Evolutionary conservation across 2,888 invertebrate genomes (phyloP).

Genomic region (Smittia aterrima): DNA sequence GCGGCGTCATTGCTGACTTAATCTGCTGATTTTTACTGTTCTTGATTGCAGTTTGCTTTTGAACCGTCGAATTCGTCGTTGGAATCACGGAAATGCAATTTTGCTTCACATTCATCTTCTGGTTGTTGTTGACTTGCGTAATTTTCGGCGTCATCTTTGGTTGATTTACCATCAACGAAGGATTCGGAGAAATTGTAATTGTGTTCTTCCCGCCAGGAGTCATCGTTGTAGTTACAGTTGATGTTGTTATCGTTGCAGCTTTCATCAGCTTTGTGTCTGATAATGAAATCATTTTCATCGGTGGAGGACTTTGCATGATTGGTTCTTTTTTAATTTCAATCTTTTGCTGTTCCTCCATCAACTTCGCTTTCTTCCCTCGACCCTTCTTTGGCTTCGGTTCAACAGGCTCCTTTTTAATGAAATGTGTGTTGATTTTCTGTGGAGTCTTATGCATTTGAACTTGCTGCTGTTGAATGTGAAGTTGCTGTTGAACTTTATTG

Average conservation of each 20-base stretch:
- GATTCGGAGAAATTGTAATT: conserved; percentile 37
- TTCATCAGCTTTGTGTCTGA: conserved; percentile 30
- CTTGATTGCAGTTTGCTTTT: neutral
- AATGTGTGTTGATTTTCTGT: conserved; percentile 48
- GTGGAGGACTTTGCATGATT: conserved; percentile 28
- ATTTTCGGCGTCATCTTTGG: neutral
- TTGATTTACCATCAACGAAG: conserved; percentile 12
- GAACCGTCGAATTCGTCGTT: neutral
- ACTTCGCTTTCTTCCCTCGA: conserved; percentile 44
- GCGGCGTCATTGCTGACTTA: neutral
- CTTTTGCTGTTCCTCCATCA: conserved; percentile 43
- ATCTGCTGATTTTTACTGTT: conserved; percentile 5
- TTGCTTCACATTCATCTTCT: conserved; percentile 5
- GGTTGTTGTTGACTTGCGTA: neutral
- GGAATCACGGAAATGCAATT: conserved; percentile 34
- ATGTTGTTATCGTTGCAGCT: conserved; percentile 41
- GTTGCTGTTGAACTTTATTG: conserved; percentile 50
- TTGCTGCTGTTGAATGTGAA: conserved; percentile 46
- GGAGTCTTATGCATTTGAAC: conserved; percentile 48
- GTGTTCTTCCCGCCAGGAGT: conserved; percentile 17
- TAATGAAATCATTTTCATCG: neutral
- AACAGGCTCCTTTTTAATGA: conserved; percentile 47
- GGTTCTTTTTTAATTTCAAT: conserved; percentile 32
- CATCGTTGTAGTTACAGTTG: conserved; percentile 41
- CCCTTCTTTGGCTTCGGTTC: conserved; percentile 46